Percentiles rank a stretch among this genome's conserved stretches.
Evolutionary conservation across 2,888 invertebrate species (phyloP).

Genomic region (Himalopsyche tibetana): DNA sequence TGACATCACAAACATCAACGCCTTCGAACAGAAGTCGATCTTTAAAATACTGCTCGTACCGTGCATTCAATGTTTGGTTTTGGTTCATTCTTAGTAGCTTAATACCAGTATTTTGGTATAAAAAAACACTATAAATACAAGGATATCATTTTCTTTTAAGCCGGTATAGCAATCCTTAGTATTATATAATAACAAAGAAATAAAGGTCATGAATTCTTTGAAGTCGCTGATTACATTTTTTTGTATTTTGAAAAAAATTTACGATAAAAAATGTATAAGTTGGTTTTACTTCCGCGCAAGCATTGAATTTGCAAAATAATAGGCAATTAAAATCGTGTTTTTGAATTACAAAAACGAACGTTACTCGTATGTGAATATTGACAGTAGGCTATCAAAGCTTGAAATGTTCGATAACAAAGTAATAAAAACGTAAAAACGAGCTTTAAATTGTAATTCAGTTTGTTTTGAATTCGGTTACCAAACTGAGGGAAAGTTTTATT

Average conservation of each 20-base stretch:
- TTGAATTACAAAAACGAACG: not conserved
- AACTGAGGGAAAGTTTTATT: slow-evolving; percentile 2
- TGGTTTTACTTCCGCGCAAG: not conserved
- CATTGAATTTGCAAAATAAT: slow-evolving; percentile 2
- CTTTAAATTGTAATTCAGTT: slow-evolving; percentile 28
- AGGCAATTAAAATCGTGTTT: slow-evolving; percentile 15
- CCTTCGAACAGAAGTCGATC: too few species aligned
- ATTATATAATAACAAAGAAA: not conserved
- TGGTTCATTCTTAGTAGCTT: too few species aligned
- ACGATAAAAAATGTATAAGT: not conserved
- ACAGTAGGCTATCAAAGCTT: not conserved
- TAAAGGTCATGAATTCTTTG: not conserved
- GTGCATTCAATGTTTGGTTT: too few species aligned
- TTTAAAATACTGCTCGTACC: too few species aligned
- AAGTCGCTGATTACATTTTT: not conserved
- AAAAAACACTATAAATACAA: too few species aligned
- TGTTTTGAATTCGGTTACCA: not conserved
- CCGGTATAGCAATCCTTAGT: too few species aligned
- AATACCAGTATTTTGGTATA: too few species aligned
- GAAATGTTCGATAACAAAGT: slow-evolving; percentile 1
- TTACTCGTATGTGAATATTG: not conserved
- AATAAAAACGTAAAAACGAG: slow-evolving; percentile 9
- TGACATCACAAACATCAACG: too few species aligned
- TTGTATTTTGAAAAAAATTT: not conserved
- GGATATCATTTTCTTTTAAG: too few species aligned